Evolutionary conservation across 2,888 invertebrate genomes (phyloP), one percentile per base, ranked within the genome.

Genomic region (Chloromyia formosa): DNA sequence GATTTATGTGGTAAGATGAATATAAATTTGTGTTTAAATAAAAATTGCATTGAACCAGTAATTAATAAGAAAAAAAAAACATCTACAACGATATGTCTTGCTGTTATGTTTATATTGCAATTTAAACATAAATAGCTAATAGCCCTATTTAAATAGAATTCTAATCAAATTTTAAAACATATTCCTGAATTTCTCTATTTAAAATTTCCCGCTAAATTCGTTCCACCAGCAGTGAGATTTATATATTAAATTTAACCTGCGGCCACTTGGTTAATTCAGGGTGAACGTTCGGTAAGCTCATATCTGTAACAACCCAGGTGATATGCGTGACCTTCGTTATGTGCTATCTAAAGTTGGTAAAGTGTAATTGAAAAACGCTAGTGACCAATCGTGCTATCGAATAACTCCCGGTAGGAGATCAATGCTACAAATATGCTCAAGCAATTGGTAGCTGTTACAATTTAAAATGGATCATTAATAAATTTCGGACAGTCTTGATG

Each of bases 391-490:
- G 69, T 71, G 58, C 27, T 40, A 40, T 56, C 71, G 18, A 71
- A 71, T 71, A 40, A 58, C 58, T 35, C 27, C 49, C 20, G 20
- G 54, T 2, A 71, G 40, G 71, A 71, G 16, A n/a, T n/a, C 20
- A 71, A 58, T 71, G 12, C 20, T 16, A 35, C 20, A 1, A 16
- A 35, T 22, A 0, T 22, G 20, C 2, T 49, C 12, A 20, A 71
- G 16, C 56, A 58, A n/a, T 71, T 58, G 58, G 71, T 56, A 71
- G 71, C 71, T 42, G 71, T 58, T 71, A 71, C 58, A 56, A 40
- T 71, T 71, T 58, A 56, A 71, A 58, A 40, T 58, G 58, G 20
- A 40, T 40, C 58, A 71, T 71, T 71, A 71, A 71, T 71, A 71
- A 71, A 53, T 54, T 53, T 20, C 42, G 62, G 35, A 62, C 40